A percentile compares a stretch with the other conserved stretches of the same genome.
These are phyloP conservation scores for Vannuccia rotundouncinata DNA, from an alignment of 2,888 invertebrate genomes.

Conservation along the genomic window DNA sequence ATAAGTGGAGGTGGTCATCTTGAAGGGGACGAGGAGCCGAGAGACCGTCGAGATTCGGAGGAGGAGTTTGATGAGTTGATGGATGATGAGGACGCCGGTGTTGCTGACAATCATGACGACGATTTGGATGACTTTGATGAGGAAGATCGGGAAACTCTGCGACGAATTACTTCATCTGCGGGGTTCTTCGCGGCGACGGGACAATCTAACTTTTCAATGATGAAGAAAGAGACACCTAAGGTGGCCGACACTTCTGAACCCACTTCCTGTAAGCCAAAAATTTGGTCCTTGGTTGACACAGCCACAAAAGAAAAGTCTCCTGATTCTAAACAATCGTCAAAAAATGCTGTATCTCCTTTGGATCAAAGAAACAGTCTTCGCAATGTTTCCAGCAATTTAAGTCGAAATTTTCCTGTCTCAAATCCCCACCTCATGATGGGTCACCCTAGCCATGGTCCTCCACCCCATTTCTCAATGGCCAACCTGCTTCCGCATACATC, in stretches of 20 bases:
- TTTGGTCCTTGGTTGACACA: constrained; percentile 12
- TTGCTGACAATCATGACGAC: neutral
- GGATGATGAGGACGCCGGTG: neutral
- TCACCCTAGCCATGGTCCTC: neutral
- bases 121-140: constrained; percentile 12
- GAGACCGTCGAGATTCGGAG: neutral
- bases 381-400: neutral
- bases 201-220: neutral
- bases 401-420: neutral
- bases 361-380: neutral
- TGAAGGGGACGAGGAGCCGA: neutral
- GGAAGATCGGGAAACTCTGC: neutral
- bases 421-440: neutral
- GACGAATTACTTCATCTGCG: neutral
- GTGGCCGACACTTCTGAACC: neutral
- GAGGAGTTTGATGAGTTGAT: constrained; percentile 8
- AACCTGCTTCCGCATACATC: neutral
- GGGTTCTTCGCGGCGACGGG: neutral
- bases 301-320: constrained; percentile 12
- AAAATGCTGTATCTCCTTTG: neutral
- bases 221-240: no score
- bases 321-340: neutral
- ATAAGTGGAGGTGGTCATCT: neutral
- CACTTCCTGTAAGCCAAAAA: neutral
- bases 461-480: neutral